Evolutionary conservation across 2,797 vertebrate genomes (phyloP), one percentile per base, ranked within the genome.

Genomic region (Falco concolor): DNA sequence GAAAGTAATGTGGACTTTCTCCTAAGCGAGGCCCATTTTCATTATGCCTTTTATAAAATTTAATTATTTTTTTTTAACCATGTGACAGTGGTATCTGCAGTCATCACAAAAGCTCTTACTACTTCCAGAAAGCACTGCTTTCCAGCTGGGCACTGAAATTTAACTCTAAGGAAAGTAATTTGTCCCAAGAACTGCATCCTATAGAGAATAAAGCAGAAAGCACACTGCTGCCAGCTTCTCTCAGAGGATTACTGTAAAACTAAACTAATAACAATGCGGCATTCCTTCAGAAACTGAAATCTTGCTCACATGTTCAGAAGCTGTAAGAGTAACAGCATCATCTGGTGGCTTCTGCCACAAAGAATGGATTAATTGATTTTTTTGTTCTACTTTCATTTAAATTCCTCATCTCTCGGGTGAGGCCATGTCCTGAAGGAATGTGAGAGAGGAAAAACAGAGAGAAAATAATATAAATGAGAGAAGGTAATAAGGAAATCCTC

Each of bases 271-370:
- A 95, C 86, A 95, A 92, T 64, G 86, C 95, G 95, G 91, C 59
- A 82, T 96, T 95, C 83, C 91, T 94, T 96, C 89, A 95, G 91
- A 96, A 91, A 91, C 94, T 68, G 94, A 95, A 95, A 96, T 95
- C 93, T 93, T 77, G 94, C 95, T 96, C 96, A 91, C 87, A 91
- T 96, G 91, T 59, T 96, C 95, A 96, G 93, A 95, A 96, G 96
- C 83, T 90, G 45, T 96, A 95, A 96, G 96, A 91, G 96, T 96
- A 97, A 96, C 94, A 96, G 96, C 96, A 95, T 96, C 95, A 97
- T 95, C 96, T 97, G 95, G 93, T 96, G 96, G 95, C 85, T 97
- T 86, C 90, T 94, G 90, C 70, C 91, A 96, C 90, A 95, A 95
- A 92, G 80, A 95, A 96, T 95, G 57, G 90, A 96, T 96, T 96